Evolutionary conservation across 1,140 invertebrate genomes (phyloP).

Genomic region (Drosophila aff.): DNA sequence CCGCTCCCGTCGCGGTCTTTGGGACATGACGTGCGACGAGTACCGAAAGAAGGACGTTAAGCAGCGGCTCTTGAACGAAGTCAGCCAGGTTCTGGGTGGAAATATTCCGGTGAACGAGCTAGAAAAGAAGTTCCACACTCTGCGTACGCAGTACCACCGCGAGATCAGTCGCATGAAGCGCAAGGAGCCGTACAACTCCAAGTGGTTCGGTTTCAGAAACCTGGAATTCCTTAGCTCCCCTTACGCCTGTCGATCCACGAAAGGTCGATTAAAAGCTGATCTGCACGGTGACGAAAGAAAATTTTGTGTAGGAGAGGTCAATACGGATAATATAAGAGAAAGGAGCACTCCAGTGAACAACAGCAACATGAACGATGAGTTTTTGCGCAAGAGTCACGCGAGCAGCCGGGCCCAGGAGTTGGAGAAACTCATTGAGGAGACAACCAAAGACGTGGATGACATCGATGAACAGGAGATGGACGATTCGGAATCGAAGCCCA

Average conservation of each 20-base stretch:
- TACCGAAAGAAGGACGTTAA: constrained; percentile 84
- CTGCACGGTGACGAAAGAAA: constrained; percentile 70
- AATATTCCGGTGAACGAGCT: constrained; percentile 76
- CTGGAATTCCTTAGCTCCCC: constrained; percentile 79
- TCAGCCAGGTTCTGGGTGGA: constrained; percentile 67
- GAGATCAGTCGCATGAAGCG: constrained; percentile 84
- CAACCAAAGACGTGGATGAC: constrained; percentile 84
- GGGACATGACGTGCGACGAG: constrained; percentile 84
- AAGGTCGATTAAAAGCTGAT: constrained; percentile 70
- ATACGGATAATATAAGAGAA: constrained; percentile 33
- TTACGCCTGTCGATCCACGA: constrained; percentile 75
- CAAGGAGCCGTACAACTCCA: constrained; percentile 82
- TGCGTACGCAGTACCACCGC: constrained; percentile 82
- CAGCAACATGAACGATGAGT: constrained; percentile 73
- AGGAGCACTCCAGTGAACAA: constrained; percentile 31
- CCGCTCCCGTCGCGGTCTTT: constrained; percentile 75
- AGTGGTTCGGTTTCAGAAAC: constrained; percentile 84
- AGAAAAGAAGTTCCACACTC: constrained; percentile 82
- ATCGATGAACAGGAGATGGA: constrained; percentile 69
- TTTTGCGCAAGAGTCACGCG: constrained; percentile 58
- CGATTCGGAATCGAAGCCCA: constrained; percentile 68
- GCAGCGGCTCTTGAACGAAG: constrained; percentile 74
- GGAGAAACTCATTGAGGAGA: constrained; percentile 83
- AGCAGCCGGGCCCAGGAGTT: constrained; percentile 71
- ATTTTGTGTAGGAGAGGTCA: constrained; percentile 67